phyloP scores from a whole-genome alignment of 2,888 invertebrate genomes.

The Tuberolachnus salignus region DNA sequence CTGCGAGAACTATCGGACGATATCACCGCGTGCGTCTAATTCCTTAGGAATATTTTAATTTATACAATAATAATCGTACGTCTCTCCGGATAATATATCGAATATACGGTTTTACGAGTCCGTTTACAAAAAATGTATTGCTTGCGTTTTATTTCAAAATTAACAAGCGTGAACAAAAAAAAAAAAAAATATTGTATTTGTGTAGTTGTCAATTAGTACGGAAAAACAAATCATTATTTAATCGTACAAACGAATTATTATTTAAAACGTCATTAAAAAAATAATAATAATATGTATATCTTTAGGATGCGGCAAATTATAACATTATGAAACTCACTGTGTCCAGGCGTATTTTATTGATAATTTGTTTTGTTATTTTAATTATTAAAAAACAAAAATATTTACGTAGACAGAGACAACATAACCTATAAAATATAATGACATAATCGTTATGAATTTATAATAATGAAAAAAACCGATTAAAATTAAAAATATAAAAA shows the following conservation, averaged over 20 bases:
- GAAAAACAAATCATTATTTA: neutral
- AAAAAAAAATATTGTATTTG: neutral
- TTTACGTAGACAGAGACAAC: too few relatives aligned
- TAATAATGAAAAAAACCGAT: too few relatives aligned
- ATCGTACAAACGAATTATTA: neutral
- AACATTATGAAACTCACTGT: too few relatives aligned
- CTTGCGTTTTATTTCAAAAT: neutral
- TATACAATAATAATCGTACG: neutral
- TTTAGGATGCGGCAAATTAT: too few relatives aligned
- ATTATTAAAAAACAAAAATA: too few relatives aligned
- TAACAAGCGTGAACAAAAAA: neutral
- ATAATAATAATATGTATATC: too few relatives aligned
- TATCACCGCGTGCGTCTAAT: constrained; percentile 39
- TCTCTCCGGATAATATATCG: neutral
- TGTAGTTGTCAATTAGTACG: neutral
- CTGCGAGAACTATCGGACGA: constrained; percentile 3
- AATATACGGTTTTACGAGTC: neutral
- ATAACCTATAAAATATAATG: too few relatives aligned
- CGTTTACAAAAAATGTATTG: neutral
- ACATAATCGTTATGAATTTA: too few relatives aligned
- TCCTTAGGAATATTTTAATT: neutral
- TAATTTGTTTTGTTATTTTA: too few relatives aligned
- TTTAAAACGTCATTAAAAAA: too few relatives aligned
- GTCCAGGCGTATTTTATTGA: too few relatives aligned
- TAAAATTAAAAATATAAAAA: too few relatives aligned